Evolutionary conservation across 2,113 vertebrate species (phyloP), one percentile per base, ranked within the genome.

Genomic region (Poicephalus gulielmi): DNA sequence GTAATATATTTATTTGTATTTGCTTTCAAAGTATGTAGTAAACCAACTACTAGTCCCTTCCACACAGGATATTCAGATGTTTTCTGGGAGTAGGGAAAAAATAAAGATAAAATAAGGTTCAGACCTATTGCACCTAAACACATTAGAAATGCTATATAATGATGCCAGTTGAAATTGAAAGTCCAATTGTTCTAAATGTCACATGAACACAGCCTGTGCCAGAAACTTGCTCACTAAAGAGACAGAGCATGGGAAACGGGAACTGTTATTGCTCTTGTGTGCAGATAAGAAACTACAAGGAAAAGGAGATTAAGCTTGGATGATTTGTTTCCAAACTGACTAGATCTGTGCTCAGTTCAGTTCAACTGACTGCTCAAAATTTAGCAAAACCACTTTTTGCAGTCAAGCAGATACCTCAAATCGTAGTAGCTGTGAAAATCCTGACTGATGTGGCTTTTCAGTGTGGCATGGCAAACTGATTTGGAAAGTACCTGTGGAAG

Each of bases 151-250:
- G 2, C 52, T 73, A 25, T 18, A 9, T 79, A 43, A 52, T 46
- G 31, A 30, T 85, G 62, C n/a, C 49, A 90, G 63, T 50, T 93
- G 79, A 86, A 87, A 74, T 35, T 76, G 63, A 62, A 86, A 85
- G 71, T 93, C 67, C 41, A 77, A 2, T 94, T 92, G 81, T 96
- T 95, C 49, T 77, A 83, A 93, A 91, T 89, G 74, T 85, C 82
- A 28, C 39, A 66, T 11, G 87, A 88, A 41, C 59, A 55, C 46
- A 41, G 64, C 19, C 37, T 46, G 46, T 95, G 93, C 90, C 94
- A 95, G 68, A 67, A 83, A 19, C 52, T 31, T 90, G 59, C 49
- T 57, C 0, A 3, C 84, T 53, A 30, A 60, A 44, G 84, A 87
- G 87, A 44, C 62, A 39, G 69, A 68, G 63, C 71, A 60, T 90